Percentiles rank a stretch among this genome's conserved stretches.
Conservation (phyloP, 2,113 vertebrate genomes). For the Procavia capensis region DNA sequence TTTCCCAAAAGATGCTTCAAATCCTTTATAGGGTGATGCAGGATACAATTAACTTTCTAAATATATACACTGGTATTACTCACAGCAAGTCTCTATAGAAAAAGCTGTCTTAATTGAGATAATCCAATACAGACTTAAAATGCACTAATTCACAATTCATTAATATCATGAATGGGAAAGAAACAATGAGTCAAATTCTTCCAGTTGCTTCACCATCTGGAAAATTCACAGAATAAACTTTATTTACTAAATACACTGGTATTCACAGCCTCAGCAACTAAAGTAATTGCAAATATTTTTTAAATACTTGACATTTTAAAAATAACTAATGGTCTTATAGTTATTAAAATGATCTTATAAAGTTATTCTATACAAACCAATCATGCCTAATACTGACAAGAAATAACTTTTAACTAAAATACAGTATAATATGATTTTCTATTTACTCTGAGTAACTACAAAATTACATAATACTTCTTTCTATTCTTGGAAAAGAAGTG, state of each 20-base stretch:
- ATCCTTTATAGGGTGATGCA: not conserved
- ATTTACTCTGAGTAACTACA: slow-evolving; percentile 60
- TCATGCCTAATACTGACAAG: not conserved
- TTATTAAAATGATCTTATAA: slow-evolving; percentile 30
- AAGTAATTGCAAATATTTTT: slow-evolving; percentile 38
- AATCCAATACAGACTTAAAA: slow-evolving; percentile 5
- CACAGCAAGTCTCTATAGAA: not conserved
- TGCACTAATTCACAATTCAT: slow-evolving; percentile 69
- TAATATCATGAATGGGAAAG: slow-evolving; percentile 51
- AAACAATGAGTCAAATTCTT: slow-evolving; percentile 62
- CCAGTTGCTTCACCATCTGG: slow-evolving; percentile 31
- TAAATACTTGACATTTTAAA: slow-evolving; percentile 1
- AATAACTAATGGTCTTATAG: not conserved
- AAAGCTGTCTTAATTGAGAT: not conserved
- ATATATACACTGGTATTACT: slow-evolving; percentile 1
- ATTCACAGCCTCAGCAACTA: slow-evolving; percentile 50
- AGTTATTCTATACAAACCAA: slow-evolving; percentile 49
- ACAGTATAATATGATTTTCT: slow-evolving; percentile 44
- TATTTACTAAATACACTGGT: slow-evolving; percentile 50
- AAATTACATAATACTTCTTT: slow-evolving; percentile 58
- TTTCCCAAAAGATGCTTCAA: not conserved
- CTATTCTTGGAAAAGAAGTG: slow-evolving; percentile 61
- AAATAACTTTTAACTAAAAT: slow-evolving; percentile 47
- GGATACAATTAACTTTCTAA: slow-evolving; percentile 45
- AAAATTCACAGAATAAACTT: slow-evolving; percentile 68